Evolutionary conservation across 2,888 invertebrate genomes (phyloP), one percentile per base, ranked within the genome.

Genomic region (Sinodicranocentrus sp.): DNA sequence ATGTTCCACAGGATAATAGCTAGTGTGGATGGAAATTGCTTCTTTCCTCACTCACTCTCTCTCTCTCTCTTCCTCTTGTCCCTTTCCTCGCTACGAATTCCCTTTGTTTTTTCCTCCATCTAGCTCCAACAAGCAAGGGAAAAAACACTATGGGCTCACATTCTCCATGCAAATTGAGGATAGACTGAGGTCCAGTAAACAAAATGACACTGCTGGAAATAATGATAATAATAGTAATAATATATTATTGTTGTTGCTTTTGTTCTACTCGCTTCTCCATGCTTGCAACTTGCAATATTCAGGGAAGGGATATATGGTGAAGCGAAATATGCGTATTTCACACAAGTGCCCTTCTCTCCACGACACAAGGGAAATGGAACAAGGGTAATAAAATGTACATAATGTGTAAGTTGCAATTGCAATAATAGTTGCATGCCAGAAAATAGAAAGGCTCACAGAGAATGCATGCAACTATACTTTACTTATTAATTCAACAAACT

Each of bases 141-240:
- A 54, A 54, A 21, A n/a, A 48, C 10, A 48, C n/a, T 5, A 39
- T 13, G 39, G 15, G 48, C 33, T 33, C 33, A 48, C 39, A 15
- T 15, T 15, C 48, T 48, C 28, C 2, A 57, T 57, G 57, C 19
- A 43, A 57, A 71, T 33, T 21, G 23, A 63, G 73, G n/a, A 48
- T 15, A 63, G 19, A 19, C 43, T 61, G 61, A 59, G 78, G 78
- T 79, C 63, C 75, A 75, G 68, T 13, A 33, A 70, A 43, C 59
- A 68, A 59, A 82, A 82, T 75, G 61, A 48, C 75, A 61, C 61
- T 75, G 68, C 25, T 76, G 52, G 68, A 76, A 75, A 61, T 59
- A 44, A 68, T 70, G 59, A 82, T 82, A 82, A 59, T 82, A 82
- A 59, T 61, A 76, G 44, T 70, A 82, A 76, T 76, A 59, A 82